Base-by-base conservation (phyloP, 2,113 vertebrate species). In the Chaetodon trifascialis region DNA sequence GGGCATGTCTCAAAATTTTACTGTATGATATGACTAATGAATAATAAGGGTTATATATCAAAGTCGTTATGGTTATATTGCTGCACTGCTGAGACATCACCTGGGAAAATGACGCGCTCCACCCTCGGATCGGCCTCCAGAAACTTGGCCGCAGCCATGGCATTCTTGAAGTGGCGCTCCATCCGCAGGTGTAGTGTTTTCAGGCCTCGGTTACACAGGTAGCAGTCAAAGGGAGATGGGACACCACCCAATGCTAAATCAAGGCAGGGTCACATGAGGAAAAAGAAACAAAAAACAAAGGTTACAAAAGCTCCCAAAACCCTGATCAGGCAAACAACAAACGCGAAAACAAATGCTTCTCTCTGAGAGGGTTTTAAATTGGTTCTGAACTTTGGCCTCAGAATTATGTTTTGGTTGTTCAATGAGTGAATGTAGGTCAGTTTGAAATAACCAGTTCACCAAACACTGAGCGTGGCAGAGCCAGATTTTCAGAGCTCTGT, bases 151-250 rank as follows among this genome's bases (percentile, higher is more conserved):
- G 93, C 95, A 0, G 94, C 95, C 92, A 98, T 67, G 0, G 89
- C 97, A 0, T 96, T 99, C 73, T 88, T 94, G 81, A 97, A 99
- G 88, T 99, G 98, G 11, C 95, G 96, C 62, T 95, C 96, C 98
- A 99, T 99, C 2, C 98, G 93, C 56, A 99, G 17, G 6, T 95
- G 93, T 0, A 99, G 91, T 0, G 98, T 99, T 94, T 99, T 99
- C 79, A 99, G 92, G 1, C 98, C 98, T 0, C 98, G 95, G 74
- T 94, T 97, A 69, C 96, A 97, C 44, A 99, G 74, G 94, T 84
- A 99, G 71, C 97, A 99, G 89, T 99, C 98, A 38, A 99, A 95
- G 51, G 98, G 97, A 38, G 98, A 99, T 0, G 98, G 98, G 2
- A 99, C 88, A 0, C 96, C 91, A 4, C 98, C 98, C 7, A 99